A percentile compares a stretch with the other conserved stretches of the same genome.
These are phyloP conservation scores for Tinea pellionella DNA, from an alignment of 2,888 invertebrate species.

Conservation along the genomic window DNA sequence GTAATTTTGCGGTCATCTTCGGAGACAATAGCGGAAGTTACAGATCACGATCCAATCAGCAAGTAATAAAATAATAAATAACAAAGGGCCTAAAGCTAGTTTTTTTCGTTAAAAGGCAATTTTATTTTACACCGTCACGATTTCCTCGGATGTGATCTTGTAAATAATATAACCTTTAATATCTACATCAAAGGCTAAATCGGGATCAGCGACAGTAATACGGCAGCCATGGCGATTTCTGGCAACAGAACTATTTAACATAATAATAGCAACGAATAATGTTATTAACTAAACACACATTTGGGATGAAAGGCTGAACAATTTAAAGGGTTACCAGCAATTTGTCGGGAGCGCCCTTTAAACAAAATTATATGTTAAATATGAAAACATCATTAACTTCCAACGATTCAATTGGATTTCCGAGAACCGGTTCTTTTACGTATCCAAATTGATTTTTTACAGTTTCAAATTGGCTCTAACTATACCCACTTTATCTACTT, in stretches of 20 bases:
- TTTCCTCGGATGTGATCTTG: too few species aligned
- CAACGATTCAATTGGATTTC: conserved; percentile 2
- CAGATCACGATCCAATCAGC: not conserved
- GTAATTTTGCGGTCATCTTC: too few species aligned
- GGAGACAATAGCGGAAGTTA: too few species aligned
- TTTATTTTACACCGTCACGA: too few species aligned
- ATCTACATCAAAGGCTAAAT: too few species aligned
- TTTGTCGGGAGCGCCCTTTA: conserved; percentile 4
- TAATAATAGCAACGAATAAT: not conserved
- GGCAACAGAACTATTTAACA: too few species aligned
- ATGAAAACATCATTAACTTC: not conserved
- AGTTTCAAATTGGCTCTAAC: not conserved
- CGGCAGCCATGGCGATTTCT: too few species aligned
- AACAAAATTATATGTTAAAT: not conserved
- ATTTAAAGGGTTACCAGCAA: not conserved
- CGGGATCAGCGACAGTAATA: too few species aligned
- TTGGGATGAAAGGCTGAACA: not conserved
- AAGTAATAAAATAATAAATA: not conserved
- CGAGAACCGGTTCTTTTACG: not conserved
- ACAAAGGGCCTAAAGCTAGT: too few species aligned
- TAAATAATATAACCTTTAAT: too few species aligned
- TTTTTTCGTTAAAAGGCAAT: too few species aligned
- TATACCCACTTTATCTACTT: not conserved
- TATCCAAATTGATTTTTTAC: not conserved
- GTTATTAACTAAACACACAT: not conserved